Conservation (phyloP, 1,140 invertebrate species). For the Drosophila pachea region DNA sequence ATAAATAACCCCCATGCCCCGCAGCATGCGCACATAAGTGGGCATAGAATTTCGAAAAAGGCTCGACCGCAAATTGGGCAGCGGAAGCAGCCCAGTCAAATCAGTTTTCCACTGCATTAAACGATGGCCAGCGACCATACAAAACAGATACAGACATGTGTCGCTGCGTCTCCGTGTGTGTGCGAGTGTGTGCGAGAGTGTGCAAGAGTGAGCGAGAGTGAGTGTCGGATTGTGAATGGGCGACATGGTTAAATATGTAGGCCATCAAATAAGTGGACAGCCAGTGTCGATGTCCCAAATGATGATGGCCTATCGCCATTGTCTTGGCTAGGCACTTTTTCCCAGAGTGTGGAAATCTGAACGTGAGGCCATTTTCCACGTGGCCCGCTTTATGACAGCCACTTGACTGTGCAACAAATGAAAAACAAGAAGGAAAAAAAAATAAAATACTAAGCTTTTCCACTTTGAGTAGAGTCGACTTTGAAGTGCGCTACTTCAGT, state of each 20-base stretch:
- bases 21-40: constrained; percentile 28
- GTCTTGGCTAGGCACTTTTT: constrained; percentile 31
- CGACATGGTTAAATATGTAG: constrained; percentile 48
- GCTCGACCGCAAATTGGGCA: constrained; percentile 58
- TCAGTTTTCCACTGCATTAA: constrained; percentile 77
- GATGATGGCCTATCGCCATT: constrained; percentile 48
- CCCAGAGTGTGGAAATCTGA: constrained; percentile 40
- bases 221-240: constrained; percentile 18
- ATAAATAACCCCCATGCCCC: neutral
- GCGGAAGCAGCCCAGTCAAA: constrained; percentile 61
- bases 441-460: constrained; percentile 6
- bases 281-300: constrained; percentile 36
- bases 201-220: no score
- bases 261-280: constrained; percentile 42
- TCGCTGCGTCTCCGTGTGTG: constrained; percentile 26
- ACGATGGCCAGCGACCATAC: constrained; percentile 41
- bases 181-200: no score
- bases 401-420: constrained; percentile 42
- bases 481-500: constrained; percentile 4
- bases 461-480: neutral
- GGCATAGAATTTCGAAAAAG: constrained; percentile 37
- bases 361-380: constrained; percentile 43
- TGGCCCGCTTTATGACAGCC: constrained; percentile 44
- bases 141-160: constrained; percentile 1
- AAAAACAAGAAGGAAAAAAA: constrained; percentile 20